Evolutionary conservation across 2,888 invertebrate genomes (phyloP).

Genomic region (Troides aeacus): DNA sequence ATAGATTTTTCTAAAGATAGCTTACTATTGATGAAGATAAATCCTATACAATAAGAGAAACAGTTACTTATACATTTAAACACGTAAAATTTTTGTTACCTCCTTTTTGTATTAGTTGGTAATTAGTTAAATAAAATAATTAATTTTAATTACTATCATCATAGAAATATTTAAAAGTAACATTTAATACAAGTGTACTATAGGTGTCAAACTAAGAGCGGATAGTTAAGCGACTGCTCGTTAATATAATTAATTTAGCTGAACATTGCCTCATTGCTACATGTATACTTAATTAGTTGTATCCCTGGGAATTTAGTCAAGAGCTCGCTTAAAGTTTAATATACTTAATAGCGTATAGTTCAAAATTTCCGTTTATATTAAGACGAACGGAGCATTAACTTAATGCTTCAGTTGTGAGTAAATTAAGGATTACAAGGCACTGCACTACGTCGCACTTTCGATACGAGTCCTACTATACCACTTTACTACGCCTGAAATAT

Average conservation of each 20-base stretch:
- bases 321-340: constrained; percentile 13
- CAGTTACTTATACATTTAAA: too few relatives aligned
- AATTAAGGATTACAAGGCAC: too few relatives aligned
- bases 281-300: constrained; percentile 23
- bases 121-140: too few relatives aligned
- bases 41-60: too few relatives aligned
- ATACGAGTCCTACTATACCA: too few relatives aligned
- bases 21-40: too few relatives aligned
- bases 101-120: too few relatives aligned
- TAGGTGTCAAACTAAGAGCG: constrained; percentile 4
- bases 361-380: background rate
- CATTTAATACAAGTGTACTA: background rate
- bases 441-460: too few relatives aligned
- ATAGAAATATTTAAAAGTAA: background rate
- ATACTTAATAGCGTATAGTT: constrained; percentile 5
- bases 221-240: background rate
- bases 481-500: too few relatives aligned
- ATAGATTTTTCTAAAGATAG: too few relatives aligned
- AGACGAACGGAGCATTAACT: background rate
- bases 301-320: constrained; percentile 15
- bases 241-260: constrained; percentile 18
- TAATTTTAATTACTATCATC: too few relatives aligned
- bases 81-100: too few relatives aligned
- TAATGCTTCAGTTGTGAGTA: background rate
- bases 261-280: constrained; percentile 12